Percentiles rank a stretch among this genome's conserved stretches.
phyloP scores from a whole-genome alignment of 2,888 invertebrate species.

The Emesis furor region DNA sequence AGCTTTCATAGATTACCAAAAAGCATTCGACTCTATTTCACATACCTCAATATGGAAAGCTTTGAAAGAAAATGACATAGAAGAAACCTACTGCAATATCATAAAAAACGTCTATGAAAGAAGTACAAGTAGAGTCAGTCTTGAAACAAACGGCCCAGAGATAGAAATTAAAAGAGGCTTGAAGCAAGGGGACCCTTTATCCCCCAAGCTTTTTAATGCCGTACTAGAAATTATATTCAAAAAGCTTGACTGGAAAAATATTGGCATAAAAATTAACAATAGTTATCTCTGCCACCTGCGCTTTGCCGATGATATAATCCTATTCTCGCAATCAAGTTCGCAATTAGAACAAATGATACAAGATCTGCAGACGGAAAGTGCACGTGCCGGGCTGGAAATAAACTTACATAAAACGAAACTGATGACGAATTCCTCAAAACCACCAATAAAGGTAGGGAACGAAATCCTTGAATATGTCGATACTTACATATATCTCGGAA shows the following conservation, averaged over 20 bases:
- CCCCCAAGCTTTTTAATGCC: slow-evolving; percentile 12
- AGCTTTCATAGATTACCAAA: slow-evolving; percentile 1
- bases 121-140: not conserved
- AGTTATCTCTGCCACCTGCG: not conserved
- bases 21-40: not conserved
- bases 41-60: not conserved
- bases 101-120: not conserved
- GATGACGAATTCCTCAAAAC: not conserved
- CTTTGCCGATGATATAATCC: not conserved
- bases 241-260: not conserved
- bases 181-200: not conserved
- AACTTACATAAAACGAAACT: slow-evolving; percentile 4
- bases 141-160: not conserved
- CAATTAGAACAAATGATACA: not conserved
- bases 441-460: not conserved
- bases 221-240: slow-evolving; percentile 11
- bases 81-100: not conserved
- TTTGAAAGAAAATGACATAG: not conserved
- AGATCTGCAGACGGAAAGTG: not conserved
- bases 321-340: not conserved
- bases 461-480: not conserved
- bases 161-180: not conserved
- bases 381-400: not conserved
- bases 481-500: not conserved
- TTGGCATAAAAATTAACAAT: not conserved